Percentiles rank a stretch among this genome's conserved stretches.
Evolutionary conservation across 2,888 invertebrate genomes (phyloP).

Genomic region (Homarus gammarus): DNA sequence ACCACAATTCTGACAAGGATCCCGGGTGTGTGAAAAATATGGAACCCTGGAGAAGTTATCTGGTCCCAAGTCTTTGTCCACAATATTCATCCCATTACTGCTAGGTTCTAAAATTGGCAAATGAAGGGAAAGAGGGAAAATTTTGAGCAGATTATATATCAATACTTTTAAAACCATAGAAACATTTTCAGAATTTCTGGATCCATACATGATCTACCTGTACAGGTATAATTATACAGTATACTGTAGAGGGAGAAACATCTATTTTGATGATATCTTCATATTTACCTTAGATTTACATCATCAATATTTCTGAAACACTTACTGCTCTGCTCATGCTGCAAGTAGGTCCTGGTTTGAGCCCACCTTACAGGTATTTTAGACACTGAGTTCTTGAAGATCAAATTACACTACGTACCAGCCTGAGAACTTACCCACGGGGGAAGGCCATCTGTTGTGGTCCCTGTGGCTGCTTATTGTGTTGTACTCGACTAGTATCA

Average conservation of each 20-base stretch:
- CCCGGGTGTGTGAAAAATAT: conserved; percentile 21
- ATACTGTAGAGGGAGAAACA: too few species aligned
- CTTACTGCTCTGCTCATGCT: background rate
- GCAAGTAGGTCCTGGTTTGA: conserved; percentile 10
- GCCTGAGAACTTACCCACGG: conserved; percentile 58
- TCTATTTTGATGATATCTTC: background rate
- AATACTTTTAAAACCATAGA: background rate
- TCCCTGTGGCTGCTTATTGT: conserved; percentile 59
- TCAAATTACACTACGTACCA: conserved; percentile 22
- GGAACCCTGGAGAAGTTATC: conserved; percentile 9
- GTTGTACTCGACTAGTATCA: conserved; percentile 66
- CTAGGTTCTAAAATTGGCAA: background rate
- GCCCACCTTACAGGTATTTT: background rate
- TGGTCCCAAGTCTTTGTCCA: conserved; percentile 28
- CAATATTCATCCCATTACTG: conserved; percentile 2
- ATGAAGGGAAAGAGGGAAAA: background rate
- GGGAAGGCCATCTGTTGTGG: conserved; percentile 66
- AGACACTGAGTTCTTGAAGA: conserved; percentile 9
- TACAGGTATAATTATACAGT: too few species aligned
- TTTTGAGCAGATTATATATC: background rate
- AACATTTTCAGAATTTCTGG: background rate
- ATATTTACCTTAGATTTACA: background rate
- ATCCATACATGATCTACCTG: background rate
- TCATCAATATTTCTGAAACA: background rate
- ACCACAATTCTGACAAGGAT: conserved; percentile 22